Conservation (phyloP, 2,113 vertebrate species). For the Tupaia tana region DNA sequence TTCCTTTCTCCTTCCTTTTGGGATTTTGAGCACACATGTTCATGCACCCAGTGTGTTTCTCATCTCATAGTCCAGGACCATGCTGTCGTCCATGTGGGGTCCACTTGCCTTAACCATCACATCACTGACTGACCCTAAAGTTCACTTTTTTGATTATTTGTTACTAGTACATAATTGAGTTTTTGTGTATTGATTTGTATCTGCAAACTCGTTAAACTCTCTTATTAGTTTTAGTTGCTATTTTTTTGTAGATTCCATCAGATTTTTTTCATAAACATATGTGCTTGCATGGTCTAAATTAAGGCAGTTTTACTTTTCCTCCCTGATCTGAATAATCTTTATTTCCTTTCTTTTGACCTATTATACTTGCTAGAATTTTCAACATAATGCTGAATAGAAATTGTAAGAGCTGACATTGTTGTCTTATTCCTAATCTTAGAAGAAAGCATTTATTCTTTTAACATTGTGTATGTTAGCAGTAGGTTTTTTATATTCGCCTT, state of each 20-base stretch:
- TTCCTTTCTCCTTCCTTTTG: too few relatives aligned
- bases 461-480: background rate
- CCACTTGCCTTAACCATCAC: too few relatives aligned
- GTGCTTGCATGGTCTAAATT: slow-evolving; percentile 16
- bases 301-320: background rate
- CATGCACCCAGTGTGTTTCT: too few relatives aligned
- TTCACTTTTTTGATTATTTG: background rate
- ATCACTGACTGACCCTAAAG: background rate
- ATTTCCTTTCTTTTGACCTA: slow-evolving; percentile 2
- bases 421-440: background rate
- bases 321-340: background rate
- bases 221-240: background rate
- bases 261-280: background rate
- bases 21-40: too few relatives aligned
- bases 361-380: background rate
- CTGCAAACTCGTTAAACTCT: background rate
- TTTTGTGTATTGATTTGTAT: slow-evolving; percentile 26
- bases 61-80: too few relatives aligned
- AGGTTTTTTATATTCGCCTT: background rate
- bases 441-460: background rate
- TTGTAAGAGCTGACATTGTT: background rate
- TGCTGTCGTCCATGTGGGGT: too few relatives aligned
- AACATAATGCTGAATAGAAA: background rate
- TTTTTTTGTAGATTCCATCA: background rate
- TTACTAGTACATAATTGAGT: background rate